Evolutionary conservation across 2,888 invertebrate genomes (phyloP), one percentile per base, ranked within the genome.

Genomic region (Nemapogon koenigi): DNA sequence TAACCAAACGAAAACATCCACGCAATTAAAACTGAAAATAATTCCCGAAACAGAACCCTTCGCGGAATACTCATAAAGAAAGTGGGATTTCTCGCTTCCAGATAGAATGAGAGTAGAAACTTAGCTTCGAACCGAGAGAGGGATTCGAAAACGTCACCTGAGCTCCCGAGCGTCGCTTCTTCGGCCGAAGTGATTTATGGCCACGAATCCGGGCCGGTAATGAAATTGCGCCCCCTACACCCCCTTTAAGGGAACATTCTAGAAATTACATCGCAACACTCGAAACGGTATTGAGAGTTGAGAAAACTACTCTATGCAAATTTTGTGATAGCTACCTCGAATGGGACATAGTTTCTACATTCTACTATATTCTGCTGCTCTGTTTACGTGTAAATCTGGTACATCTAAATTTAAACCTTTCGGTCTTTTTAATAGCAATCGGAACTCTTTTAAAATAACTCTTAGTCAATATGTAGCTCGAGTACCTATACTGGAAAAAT

Each of bases 181-280:
- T 81, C 79, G 81, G 81, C 62, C 67, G 64, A 68, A 72, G 78
- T 80, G 81, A 80, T 81, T 80, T 80, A 80, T 75, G 71, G 63
- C 57, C 69, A 60, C 63, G 71, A 72, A 81, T 80, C 78, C 79
- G 79, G 75, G 70, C 78, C 70, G 78, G 76, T 75, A 78, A 73
- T 72, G 75, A 79, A 71, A 75, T 76, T 75, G 81, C 76, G 76
- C 73, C 79, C 80, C 75, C 71, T 61, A 62, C 55, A 57, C 48
- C 49, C 42, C 14, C 26, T n/a, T 6, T n/a, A 47, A 47, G 57
- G 63, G 71, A 61, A 75, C 71, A 73, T 76, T 75, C 75, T 70
- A 72, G 75, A 75, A 75, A 76, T 75, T 71, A 72, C 75, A 65
- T 70, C 73, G 73, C 75, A 75, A 73, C 70, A 62, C 55, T 41